Evolutionary conservation across 2,797 vertebrate species (phyloP).

Genomic region (Iguana delicatissima): DNA sequence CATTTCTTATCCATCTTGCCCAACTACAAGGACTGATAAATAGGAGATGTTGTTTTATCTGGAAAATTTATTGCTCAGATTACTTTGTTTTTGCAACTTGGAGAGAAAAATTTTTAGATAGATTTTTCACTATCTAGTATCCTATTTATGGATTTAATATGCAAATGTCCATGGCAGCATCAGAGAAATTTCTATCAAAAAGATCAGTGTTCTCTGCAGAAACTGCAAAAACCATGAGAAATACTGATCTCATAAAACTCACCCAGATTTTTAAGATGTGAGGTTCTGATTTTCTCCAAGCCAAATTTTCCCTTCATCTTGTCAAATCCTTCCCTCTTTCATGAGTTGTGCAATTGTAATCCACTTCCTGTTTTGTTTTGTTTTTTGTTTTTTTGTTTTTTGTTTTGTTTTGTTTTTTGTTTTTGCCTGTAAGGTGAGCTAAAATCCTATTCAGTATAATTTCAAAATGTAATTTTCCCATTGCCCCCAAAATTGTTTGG

Average conservation of each 20-base stretch:
- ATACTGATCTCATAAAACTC: not conserved
- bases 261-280: not conserved
- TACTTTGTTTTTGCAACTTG: conserved; percentile 55
- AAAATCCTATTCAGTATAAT: not conserved
- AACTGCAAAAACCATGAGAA: not conserved
- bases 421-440: not conserved
- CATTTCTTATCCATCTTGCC: not conserved
- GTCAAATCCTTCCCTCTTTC: not conserved
- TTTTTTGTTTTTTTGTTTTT: not conserved
- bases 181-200: not conserved
- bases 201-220: not conserved
- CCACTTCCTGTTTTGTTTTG: not conserved
- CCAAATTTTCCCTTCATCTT: not conserved
- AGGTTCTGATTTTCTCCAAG: not conserved
- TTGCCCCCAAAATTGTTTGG: not conserved
- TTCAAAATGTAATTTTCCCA: not conserved
- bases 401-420: too few relatives aligned
- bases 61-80: conserved; percentile 63
- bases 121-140: conserved; percentile 55
- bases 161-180: conserved; percentile 52
- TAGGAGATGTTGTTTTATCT: conserved; percentile 38
- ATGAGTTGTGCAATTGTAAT: not conserved
- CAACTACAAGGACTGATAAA: not conserved
- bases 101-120: conserved; percentile 68
- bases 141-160: conserved; percentile 40